These are phyloP conservation scores for Capromys pilorides DNA, from an alignment of 2,797 vertebrate species.

Conservation along the genomic window DNA sequence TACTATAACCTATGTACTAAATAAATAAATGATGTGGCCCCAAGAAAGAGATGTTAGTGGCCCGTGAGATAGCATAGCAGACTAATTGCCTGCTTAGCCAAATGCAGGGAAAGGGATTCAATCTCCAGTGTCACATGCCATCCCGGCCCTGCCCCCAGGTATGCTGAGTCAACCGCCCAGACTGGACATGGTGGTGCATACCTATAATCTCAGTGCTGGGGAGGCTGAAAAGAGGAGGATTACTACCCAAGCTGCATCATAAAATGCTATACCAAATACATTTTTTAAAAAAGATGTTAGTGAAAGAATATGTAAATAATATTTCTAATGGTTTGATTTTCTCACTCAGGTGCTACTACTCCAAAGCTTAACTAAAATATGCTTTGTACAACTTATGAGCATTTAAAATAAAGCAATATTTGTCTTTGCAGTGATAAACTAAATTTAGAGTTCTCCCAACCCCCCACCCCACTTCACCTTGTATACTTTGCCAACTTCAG, in stretches of 20 bases:
- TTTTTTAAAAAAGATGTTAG: background rate
- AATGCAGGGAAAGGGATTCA: too few species aligned
- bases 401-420: conserved; percentile 21
- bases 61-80: too few species aligned
- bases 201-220: too few species aligned
- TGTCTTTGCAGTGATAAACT: background rate
- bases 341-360: background rate
- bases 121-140: too few species aligned
- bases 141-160: too few species aligned
- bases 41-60: background rate
- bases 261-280: too few species aligned
- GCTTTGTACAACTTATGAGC: background rate
- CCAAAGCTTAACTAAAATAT: background rate
- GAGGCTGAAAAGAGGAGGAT: too few species aligned
- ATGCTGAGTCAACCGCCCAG: too few species aligned
- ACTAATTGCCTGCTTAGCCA: too few species aligned
- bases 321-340: background rate
- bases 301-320: background rate
- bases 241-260: too few species aligned
- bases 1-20: background rate
- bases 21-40: too few species aligned
- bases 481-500: conserved; percentile 43
- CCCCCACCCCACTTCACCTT: conserved; percentile 1
- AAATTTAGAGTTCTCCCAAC: conserved; percentile 48
- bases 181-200: too few species aligned